Conservation (phyloP, 2,113 vertebrate species). For the Pristiophorus japonicus region DNA sequence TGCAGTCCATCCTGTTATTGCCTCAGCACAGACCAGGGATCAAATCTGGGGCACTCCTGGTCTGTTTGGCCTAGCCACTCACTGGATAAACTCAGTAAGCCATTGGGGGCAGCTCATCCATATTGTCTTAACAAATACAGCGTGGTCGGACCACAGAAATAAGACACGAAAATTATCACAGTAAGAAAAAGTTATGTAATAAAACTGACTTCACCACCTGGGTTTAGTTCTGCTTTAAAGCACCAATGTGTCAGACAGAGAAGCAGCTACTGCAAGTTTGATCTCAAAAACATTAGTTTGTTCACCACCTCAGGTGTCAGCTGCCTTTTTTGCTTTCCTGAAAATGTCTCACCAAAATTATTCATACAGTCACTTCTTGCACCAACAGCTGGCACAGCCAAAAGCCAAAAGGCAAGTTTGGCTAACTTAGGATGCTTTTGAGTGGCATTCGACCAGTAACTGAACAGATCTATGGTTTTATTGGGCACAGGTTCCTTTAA, state of each 20-base stretch:
- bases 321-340: constrained; percentile 83
- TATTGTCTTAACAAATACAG: constrained; percentile 9
- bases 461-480: constrained; percentile 79
- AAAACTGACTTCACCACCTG: constrained; percentile 36
- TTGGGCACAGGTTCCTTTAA: constrained; percentile 68
- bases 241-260: constrained; percentile 29
- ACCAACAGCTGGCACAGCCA: constrained; percentile 89
- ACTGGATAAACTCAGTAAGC: background rate
- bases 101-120: constrained; percentile 15
- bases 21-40: constrained; percentile 8
- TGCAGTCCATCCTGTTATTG: background rate
- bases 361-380: constrained; percentile 80
- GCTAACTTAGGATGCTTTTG: constrained; percentile 88
- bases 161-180: constrained; percentile 36
- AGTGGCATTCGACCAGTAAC: constrained; percentile 91
- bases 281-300: constrained; percentile 98
- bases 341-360: constrained; percentile 89
- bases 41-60: constrained; percentile 14
- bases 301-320: constrained; percentile 95
- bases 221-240: constrained; percentile 36
- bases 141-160: constrained; percentile 20
- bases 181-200: constrained; percentile 35
- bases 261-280: constrained; percentile 69
- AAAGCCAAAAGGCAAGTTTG: constrained; percentile 90
- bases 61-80: constrained; percentile 3